A percentile compares a stretch with the other conserved stretches of the same genome.
These are phyloP conservation scores for Microchirus variegatus DNA, from an alignment of 2,797 vertebrate genomes.

Conservation along the genomic window DNA sequence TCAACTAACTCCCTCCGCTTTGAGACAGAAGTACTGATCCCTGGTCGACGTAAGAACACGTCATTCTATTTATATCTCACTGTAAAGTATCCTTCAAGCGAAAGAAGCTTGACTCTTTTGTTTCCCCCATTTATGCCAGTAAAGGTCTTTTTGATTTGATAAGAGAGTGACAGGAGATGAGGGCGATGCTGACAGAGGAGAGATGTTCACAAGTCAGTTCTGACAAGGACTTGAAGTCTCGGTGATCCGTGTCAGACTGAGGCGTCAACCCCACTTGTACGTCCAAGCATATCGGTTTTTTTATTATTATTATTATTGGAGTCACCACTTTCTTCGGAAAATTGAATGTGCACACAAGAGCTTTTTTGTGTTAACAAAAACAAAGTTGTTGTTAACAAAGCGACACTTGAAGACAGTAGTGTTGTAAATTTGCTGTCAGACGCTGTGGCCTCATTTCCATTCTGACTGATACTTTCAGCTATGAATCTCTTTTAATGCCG, in stretches of 20 bases:
- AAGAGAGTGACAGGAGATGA: conserved; percentile 43
- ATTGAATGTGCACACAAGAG: conserved; percentile 31
- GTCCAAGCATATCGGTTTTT: conserved; percentile 59
- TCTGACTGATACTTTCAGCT: conserved; percentile 20
- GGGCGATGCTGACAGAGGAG: conserved; percentile 32
- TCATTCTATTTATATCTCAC: conserved; percentile 46
- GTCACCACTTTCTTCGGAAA: conserved; percentile 34
- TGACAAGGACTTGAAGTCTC: conserved; percentile 59
- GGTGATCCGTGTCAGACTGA: conserved; percentile 51
- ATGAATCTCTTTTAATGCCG: conserved; percentile 28
- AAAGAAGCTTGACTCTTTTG: conserved; percentile 44
- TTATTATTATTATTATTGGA: conserved; percentile 57
- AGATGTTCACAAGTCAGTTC: conserved; percentile 51
- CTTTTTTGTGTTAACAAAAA: conserved; percentile 19
- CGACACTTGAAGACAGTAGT: conserved; percentile 23
- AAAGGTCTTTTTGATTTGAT: conserved; percentile 55
- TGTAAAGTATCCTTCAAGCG: conserved; percentile 36
- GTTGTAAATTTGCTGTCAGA: conserved; percentile 38
- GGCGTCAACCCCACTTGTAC: conserved; percentile 56
- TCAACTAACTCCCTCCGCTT: conserved; percentile 18
- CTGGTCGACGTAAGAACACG: conserved; percentile 8
- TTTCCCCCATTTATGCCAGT: conserved; percentile 33
- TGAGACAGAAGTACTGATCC: conserved; percentile 18
- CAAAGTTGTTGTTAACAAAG: too few species aligned
- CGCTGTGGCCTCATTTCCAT: conserved; percentile 39